Percentiles rank a stretch among this genome's conserved stretches.
Conservation (phyloP, 2,888 invertebrate species). For the Limnephilus auricula region DNA sequence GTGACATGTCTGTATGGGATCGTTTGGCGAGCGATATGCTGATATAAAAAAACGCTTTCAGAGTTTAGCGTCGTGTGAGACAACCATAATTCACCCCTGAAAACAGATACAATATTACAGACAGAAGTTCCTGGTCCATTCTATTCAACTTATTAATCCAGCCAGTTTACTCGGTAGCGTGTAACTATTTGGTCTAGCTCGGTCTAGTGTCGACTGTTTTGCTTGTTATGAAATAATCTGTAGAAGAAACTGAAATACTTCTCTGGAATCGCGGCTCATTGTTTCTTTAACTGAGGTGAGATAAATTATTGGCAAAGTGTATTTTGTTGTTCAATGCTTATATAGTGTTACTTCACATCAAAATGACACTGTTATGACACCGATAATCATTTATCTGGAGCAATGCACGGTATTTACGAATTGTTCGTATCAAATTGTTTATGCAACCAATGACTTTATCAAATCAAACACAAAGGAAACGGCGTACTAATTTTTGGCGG, state of each 20-base stretch:
- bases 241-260: constrained; percentile 23
- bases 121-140: neutral
- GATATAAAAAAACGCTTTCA: too few species aligned
- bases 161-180: neutral
- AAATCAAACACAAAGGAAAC: neutral
- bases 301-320: neutral
- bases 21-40: too few species aligned
- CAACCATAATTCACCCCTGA: neutral
- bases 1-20: too few species aligned
- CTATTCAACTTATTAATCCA: constrained; percentile 16
- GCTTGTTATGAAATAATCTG: constrained; percentile 23
- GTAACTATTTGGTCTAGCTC: constrained; percentile 7
- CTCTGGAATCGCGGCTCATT: constrained; percentile 20
- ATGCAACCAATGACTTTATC: neutral
- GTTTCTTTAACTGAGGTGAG: constrained; percentile 32
- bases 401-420: neutral
- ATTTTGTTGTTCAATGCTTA: neutral
- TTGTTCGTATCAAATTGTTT: neutral
- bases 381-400: neutral
- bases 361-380: constrained; percentile 6
- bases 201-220: neutral
- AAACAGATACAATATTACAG: neutral
- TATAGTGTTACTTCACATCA: neutral
- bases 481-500: neutral
- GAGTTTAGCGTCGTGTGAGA: too few species aligned